phyloP scores from a whole-genome alignment of 2,113 vertebrate genomes.

The Anhinga anhinga region DNA sequence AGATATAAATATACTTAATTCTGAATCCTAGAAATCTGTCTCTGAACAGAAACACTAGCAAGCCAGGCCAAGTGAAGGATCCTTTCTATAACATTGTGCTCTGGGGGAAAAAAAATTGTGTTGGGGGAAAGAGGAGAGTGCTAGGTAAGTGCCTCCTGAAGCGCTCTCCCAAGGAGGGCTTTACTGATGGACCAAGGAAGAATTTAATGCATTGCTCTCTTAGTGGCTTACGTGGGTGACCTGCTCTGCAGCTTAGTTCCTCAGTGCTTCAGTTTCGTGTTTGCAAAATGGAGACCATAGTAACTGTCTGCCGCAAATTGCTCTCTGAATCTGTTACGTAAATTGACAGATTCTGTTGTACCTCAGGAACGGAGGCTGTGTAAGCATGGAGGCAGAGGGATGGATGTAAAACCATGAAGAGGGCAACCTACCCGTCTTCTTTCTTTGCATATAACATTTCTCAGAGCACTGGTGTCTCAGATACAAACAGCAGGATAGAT shows the following conservation, averaged over 20 bases:
- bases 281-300: not conserved
- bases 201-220: not conserved
- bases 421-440: not conserved
- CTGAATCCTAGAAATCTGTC: constrained; percentile 21
- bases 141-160: not conserved
- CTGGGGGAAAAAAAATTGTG: no score
- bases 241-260: not conserved
- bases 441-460: not conserved
- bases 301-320: not conserved
- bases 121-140: not conserved
- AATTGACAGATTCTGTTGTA: not conserved
- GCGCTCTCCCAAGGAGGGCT: not conserved
- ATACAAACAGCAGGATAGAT: not conserved
- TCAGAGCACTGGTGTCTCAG: not conserved
- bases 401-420: not conserved
- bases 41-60: constrained; percentile 2
- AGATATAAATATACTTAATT: constrained; percentile 53
- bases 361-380: not conserved
- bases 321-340: not conserved
- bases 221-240: not conserved
- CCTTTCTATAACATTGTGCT: not conserved
- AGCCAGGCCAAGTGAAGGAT: not conserved
- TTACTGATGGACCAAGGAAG: not conserved
- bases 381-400: not conserved
- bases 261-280: not conserved